Evolutionary conservation across 1,140 invertebrate species (phyloP).

Genomic region (Sipha flava): DNA sequence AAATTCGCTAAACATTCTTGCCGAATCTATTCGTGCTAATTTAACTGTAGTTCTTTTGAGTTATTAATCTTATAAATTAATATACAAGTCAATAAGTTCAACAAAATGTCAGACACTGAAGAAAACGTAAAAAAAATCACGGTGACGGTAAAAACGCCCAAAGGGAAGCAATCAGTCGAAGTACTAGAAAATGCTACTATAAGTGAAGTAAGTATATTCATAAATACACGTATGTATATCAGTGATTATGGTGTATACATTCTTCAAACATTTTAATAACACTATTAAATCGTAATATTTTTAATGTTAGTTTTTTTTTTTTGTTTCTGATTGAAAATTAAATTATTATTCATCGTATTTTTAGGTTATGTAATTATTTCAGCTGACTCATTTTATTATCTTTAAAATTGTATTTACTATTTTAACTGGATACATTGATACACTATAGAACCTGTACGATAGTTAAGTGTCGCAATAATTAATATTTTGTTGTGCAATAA

Average conservation of each 20-base stretch:
- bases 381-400: slow-evolving; percentile 12
- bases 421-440: neutral
- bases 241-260: neutral
- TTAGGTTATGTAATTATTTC: slow-evolving; percentile 15
- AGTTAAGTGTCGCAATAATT: too few species aligned
- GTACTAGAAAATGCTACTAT: slow-evolving; percentile 77
- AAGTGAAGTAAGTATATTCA: slow-evolving; percentile 69
- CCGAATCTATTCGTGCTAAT: neutral
- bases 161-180: slow-evolving; percentile 84
- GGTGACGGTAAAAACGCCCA: slow-evolving; percentile 90
- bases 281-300: neutral
- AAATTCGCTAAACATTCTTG: neutral
- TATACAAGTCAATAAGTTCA: neutral
- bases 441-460: neutral
- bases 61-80: neutral
- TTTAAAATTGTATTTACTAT: neutral
- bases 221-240: neutral
- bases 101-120: slow-evolving; percentile 45
- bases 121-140: slow-evolving; percentile 57
- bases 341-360: neutral
- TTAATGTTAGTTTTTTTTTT: neutral
- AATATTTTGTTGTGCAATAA: too few species aligned
- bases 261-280: neutral
- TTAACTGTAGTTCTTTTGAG: neutral
- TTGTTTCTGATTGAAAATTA: neutral